Evolutionary conservation across 1,140 invertebrate genomes (phyloP), one percentile per base, ranked within the genome.

Genomic region (Bemisia tabaci): DNA sequence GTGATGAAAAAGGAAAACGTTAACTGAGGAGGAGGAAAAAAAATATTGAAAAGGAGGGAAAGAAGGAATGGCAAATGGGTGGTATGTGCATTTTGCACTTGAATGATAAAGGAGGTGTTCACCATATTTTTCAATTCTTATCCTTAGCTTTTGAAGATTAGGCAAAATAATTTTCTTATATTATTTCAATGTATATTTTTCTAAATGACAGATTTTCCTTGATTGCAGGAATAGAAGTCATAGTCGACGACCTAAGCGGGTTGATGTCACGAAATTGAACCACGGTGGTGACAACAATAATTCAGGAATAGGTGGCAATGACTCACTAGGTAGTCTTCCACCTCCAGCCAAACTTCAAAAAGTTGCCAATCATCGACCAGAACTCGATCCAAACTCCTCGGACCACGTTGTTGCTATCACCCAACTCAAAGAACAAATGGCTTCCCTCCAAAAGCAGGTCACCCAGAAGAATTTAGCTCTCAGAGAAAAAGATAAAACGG

Each of bases 351-450:
- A 64, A 62, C 61, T 60, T 59, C 27, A 60, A 61, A 64, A 60
- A 62, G 65, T 61, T 72, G 58, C 75, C 69, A 65, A 75, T 69
- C 62, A 77, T 71, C 61, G 71, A 71, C 70, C 77, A 74, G 26
- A 58, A 76, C 72, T 87, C 59, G 92, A 95, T 78, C 89, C 90
- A 0, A 91, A 90, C 72, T 92, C 88, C 74, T 92, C 91, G 0
- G 94, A 97, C 77, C 92, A 96, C 75, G 89, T 97, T 24, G 92
- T 95, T 12, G 91, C 92, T 0, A 91, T 96, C 75, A 95, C 94
- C 21, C 92, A 95, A 76, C 82, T 98, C 0, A 92, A 91, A 74
- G 95, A 97, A 77, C 89, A 95, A 74, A 94, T 97, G 70, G 91
- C 92, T 33, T 87, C 86, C 73, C 78, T 97, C n/a, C 90, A 96